phyloP scores from a whole-genome alignment of 2,888 invertebrate genomes.

The Drosophila paramelanica region DNA sequence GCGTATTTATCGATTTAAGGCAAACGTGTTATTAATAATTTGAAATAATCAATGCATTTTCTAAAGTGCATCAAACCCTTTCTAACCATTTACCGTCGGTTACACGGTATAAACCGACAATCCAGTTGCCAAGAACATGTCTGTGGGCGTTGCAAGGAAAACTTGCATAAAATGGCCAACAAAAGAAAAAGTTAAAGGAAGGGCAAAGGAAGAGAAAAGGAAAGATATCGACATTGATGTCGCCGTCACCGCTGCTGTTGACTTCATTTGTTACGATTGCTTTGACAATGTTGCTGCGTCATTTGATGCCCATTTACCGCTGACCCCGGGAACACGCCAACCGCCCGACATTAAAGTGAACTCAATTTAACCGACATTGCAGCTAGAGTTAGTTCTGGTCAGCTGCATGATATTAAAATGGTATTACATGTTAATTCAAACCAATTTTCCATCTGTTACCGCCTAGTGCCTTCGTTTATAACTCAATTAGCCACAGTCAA shows the following conservation, averaged over 20 bases:
- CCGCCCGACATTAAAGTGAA: not conserved
- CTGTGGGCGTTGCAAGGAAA: constrained; percentile 9
- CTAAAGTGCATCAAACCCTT: too few species aligned
- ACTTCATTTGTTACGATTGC: constrained; percentile 78
- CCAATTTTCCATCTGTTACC: constrained; percentile 12
- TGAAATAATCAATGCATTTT: too few species aligned
- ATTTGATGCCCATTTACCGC: constrained; percentile 70
- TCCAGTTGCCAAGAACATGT: not conserved
- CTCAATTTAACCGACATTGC: not conserved
- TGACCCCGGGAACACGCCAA: not conserved
- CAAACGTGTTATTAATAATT: too few species aligned
- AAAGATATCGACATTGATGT: constrained; percentile 36
- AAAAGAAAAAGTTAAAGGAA: constrained; percentile 16
- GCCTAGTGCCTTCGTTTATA: constrained; percentile 25
- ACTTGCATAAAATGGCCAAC: constrained; percentile 43
- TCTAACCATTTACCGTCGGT: too few species aligned
- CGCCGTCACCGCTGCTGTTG: constrained; percentile 45
- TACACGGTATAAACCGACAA: not conserved
- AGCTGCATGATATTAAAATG: not conserved
- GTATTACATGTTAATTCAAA: constrained; percentile 24
- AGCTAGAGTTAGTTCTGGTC: not conserved
- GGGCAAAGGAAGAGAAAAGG: constrained; percentile 1
- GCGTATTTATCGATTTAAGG: too few species aligned
- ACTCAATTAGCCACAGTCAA: constrained; percentile 41
- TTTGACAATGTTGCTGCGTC: constrained; percentile 77